Percentiles rank a stretch among this genome's conserved stretches.
phyloP scores from a whole-genome alignment of 2,113 vertebrate species.

The Myxocyprinus asiaticus region DNA sequence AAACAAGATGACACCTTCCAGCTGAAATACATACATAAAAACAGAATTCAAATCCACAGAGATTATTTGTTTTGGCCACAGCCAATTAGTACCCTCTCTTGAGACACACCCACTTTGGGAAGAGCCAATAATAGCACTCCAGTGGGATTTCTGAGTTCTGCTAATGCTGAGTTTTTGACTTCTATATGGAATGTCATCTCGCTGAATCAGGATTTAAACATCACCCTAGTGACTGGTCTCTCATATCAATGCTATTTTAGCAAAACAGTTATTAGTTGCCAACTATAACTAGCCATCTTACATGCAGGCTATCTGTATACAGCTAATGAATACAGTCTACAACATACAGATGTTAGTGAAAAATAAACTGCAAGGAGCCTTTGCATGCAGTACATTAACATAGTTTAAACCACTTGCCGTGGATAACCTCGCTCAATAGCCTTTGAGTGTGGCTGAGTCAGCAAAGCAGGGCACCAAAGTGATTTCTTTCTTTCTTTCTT shows the following conservation, averaged over 20 bases:
- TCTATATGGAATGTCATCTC: background rate
- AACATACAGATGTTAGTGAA: slow-evolving; percentile 7
- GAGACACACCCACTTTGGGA: slow-evolving; percentile 36
- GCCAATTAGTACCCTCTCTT: slow-evolving; percentile 25
- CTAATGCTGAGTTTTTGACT: background rate
- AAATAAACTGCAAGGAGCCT: slow-evolving; percentile 17
- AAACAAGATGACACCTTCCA: slow-evolving; percentile 1
- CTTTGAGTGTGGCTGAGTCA: slow-evolving; percentile 57
- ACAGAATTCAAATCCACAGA: slow-evolving; percentile 12
- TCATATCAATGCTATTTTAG: background rate
- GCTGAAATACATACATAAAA: background rate
- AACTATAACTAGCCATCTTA: too few species aligned
- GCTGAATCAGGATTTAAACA: slow-evolving; percentile 31
- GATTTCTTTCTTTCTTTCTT: too few species aligned
- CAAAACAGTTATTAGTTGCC: background rate
- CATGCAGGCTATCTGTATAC: too few species aligned
- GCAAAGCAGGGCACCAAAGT: slow-evolving; percentile 47
- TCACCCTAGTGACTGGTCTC: slow-evolving; percentile 2
- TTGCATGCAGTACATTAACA: background rate
- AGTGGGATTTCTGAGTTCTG: background rate
- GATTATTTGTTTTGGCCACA: background rate
- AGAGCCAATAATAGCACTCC: slow-evolving; percentile 4
- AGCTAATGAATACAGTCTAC: too few species aligned
- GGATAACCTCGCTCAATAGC: slow-evolving; percentile 64
- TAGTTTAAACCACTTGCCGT: slow-evolving; percentile 41